Conservation (phyloP, 1,140 invertebrate species). For the Calephelis virginiensis region DNA sequence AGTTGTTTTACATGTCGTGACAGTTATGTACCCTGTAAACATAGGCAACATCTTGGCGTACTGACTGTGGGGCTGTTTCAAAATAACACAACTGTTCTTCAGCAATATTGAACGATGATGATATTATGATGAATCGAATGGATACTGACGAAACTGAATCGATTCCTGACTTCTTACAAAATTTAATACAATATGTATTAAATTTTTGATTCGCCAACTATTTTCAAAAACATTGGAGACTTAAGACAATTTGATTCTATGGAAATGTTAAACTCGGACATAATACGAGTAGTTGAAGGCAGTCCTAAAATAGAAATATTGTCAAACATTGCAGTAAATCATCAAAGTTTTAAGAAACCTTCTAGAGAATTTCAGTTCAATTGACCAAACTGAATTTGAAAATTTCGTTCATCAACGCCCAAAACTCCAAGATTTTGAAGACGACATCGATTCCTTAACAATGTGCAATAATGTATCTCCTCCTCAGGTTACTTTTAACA, state of each 20-base stretch:
- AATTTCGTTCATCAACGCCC: not conserved
- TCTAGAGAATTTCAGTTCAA: too few species aligned
- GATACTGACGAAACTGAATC: not conserved
- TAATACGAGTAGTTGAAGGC: not conserved
- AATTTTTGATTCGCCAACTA: not conserved
- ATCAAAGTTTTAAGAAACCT: too few species aligned
- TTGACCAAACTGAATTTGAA: too few species aligned
- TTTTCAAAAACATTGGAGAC: too few species aligned
- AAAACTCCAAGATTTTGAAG: not conserved
- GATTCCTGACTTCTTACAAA: not conserved
- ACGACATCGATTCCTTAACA: too few species aligned
- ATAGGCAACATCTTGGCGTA: not conserved
- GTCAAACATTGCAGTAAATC: not conserved
- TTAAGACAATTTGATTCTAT: not conserved
- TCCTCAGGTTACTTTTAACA: not conserved
- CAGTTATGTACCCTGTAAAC: not conserved
- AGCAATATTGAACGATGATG: not conserved
- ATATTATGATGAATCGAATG: not conserved
- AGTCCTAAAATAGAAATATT: conserved; percentile 1
- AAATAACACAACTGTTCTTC: not conserved
- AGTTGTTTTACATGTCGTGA: too few species aligned
- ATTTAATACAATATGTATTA: not conserved
- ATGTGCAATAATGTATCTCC: not conserved
- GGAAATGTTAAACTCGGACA: not conserved
- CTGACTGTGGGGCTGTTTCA: not conserved